phyloP scores from a whole-genome alignment of 1,140 invertebrate genomes.

The Solen grandis region DNA sequence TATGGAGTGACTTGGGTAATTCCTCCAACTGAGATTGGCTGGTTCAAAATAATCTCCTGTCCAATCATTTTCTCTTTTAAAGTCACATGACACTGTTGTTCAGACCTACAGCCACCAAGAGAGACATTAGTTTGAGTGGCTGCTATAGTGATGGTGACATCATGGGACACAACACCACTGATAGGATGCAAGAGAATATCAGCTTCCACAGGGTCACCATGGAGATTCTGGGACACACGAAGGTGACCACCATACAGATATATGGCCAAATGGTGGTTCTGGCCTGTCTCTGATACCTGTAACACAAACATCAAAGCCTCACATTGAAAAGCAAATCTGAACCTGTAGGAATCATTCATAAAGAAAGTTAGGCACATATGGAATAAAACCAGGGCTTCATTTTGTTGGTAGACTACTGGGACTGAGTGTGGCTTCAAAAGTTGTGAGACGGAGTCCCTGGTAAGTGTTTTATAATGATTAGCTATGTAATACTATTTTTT shows the following conservation, averaged over 20 bases:
- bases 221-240: slow-evolving; percentile 10
- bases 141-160: slow-evolving; percentile 9
- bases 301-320: background rate
- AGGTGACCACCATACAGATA: background rate
- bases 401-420: no score
- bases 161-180: background rate
- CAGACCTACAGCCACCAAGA: background rate
- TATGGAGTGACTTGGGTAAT: slow-evolving; percentile 34
- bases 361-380: no score
- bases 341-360: no score
- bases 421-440: no score
- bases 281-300: background rate
- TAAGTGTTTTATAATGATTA: no score
- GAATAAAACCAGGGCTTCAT: no score
- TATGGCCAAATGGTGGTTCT: slow-evolving; percentile 16
- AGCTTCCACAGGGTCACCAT: slow-evolving; percentile 23
- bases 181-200: background rate
- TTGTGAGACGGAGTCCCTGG: no score
- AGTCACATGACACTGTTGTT: slow-evolving; percentile 20
- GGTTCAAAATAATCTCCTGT: slow-evolving; percentile 18
- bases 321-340: background rate
- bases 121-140: slow-evolving; percentile 31
- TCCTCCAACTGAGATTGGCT: slow-evolving; percentile 11
- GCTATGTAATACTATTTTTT: no score
- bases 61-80: background rate